These are phyloP conservation scores for Mylabris phalerata DNA, from an alignment of 1,140 invertebrate genomes.

Conservation along the genomic window DNA sequence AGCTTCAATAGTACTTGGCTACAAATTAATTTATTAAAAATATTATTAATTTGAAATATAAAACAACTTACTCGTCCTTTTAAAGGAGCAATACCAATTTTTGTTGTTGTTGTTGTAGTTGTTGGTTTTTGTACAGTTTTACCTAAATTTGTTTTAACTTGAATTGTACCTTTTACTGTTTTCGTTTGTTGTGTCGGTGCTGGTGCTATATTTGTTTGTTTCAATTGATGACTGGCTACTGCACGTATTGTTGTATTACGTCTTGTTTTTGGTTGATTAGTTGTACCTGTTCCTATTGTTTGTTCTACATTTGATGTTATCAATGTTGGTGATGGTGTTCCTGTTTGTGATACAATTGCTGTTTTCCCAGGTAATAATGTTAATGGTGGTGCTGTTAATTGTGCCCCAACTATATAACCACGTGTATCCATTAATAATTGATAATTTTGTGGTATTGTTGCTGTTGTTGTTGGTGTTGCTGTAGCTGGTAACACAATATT, in stretches of 20 bases:
- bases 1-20: not conserved
- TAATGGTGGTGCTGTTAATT: conserved; percentile 1
- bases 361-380: conserved; percentile 13
- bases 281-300: no score
- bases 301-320: not conserved
- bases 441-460: conserved; percentile 20
- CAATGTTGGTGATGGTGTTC: not conserved
- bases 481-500: conserved; percentile 14
- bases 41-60: not conserved
- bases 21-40: not conserved
- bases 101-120: no score
- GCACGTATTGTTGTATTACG: no score
- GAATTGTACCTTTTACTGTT: no score
- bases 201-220: no score
- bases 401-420: conserved; percentile 46
- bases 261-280: no score
- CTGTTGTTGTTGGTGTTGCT: conserved; percentile 12
- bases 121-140: no score
- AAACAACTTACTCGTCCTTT: conserved; percentile 6
- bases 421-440: conserved; percentile 50
- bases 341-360: not conserved
- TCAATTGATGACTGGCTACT: no score
- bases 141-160: no score
- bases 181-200: no score
- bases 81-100: not conserved